Evolutionary conservation across 1,140 invertebrate species (phyloP), one percentile per base, ranked within the genome.

Genomic region (Lordiphosa mommai): DNA sequence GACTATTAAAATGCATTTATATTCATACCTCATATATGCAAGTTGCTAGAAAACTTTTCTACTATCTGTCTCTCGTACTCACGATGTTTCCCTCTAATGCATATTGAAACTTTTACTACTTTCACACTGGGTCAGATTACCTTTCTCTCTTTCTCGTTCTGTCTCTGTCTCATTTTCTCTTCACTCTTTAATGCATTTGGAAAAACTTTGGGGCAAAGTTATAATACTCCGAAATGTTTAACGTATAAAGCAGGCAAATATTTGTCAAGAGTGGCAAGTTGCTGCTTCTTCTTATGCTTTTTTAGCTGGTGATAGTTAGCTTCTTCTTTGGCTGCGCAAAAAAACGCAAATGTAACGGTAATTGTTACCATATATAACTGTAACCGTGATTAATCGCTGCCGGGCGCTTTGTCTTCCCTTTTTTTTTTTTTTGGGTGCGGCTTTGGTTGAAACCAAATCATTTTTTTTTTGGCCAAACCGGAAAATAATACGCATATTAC

Each of bases 381-480:
- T 36, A 50, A 71, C 76, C 55, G 66, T 74, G 76, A 80, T 82
- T 82, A 80, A 82, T 82, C 55, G 66, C 32, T 34, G 49, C 32
- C 30, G 49, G 40, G 37, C 40, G 37, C 47, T 32, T 40, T 57
- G 44, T 52, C 46, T 34, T 43, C 3, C n/a, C n/a, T n/a, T n/a
- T n/a, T n/a, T n/a, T n/a, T n/a, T 8, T n/a, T 10, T 23, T 17
- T 41, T 66, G 66, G 76, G 74, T 61, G 76, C 53, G 74, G 60
- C 57, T n/a, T n/a, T 48, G 12, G 8, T 38, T 20, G 40, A 36
- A 27, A 27, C 23, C 14, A 23, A 33, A 47, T 29, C 34, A 13
- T 17, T 30, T 52, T 27, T 61, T 46, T 58, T 58, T 50, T 48
- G 17, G 55, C 29, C 30, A 49, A 76, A 59, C 71, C 77, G 71